Evolutionary conservation across 92 coral and sea anemone species (phyloP).

Genomic region (Metridium senile): DNA sequence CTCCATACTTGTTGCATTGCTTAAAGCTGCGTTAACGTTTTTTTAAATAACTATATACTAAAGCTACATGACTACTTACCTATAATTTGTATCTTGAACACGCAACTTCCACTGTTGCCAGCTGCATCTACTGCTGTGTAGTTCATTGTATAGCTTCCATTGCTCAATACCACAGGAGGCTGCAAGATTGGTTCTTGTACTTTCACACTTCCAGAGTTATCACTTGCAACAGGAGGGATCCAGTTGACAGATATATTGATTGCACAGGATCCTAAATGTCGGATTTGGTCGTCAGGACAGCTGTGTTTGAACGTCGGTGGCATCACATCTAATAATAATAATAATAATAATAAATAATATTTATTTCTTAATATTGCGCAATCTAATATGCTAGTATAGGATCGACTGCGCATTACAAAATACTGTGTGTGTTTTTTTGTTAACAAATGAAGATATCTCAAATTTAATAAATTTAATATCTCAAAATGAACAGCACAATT

Average conservation of each 20-base stretch:
- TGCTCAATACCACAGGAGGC: slow-evolving; percentile 23
- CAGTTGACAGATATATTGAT: slow-evolving; percentile 48
- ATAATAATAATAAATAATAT: too few relatives aligned
- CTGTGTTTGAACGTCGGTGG: slow-evolving; percentile 40
- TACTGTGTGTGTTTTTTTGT: too few relatives aligned
- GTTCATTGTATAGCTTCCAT: slow-evolving; percentile 39
- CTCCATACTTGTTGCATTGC: too few relatives aligned
- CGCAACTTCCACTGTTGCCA: slow-evolving; percentile 43
- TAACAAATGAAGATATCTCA: too few relatives aligned
- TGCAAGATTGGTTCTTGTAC: slow-evolving; percentile 22
- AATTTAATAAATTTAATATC: too few relatives aligned
- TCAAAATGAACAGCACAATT: too few relatives aligned
- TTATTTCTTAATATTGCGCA: too few relatives aligned
- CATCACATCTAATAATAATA: slow-evolving; percentile 28
- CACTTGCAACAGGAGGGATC: slow-evolving; percentile 51
- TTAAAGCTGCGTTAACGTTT: too few relatives aligned
- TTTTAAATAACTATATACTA: too few relatives aligned
- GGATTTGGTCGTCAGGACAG: slow-evolving; percentile 34
- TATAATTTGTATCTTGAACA: slow-evolving; percentile 33
- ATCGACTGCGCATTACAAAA: too few relatives aligned
- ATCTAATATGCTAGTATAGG: too few relatives aligned
- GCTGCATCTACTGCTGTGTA: slow-evolving; percentile 56
- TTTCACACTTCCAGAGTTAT: slow-evolving; percentile 48
- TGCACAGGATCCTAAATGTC: slow-evolving; percentile 30
- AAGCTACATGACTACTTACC: too few relatives aligned